Conservation (phyloP, 2,113 vertebrate species). For the Saiga tatarica region DNA sequence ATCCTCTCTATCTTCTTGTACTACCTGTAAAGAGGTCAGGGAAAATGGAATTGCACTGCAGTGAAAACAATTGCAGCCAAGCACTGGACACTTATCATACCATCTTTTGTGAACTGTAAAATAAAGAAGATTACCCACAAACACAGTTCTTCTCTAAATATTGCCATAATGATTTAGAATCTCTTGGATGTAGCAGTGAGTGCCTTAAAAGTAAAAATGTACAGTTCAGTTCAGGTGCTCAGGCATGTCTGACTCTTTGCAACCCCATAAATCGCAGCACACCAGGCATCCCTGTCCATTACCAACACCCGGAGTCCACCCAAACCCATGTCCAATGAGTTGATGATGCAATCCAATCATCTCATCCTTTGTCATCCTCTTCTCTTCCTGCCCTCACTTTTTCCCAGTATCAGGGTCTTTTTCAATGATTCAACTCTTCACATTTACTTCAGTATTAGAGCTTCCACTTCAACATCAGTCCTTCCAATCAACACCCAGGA, state of each 20-base stretch:
- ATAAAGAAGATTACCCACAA: neutral
- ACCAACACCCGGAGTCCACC: fast-evolving
- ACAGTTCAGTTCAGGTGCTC: neutral
- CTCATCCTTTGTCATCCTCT: neutral
- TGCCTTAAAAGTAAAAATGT: neutral
- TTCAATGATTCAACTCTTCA: neutral
- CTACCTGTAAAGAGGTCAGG: neutral
- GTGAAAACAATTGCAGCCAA: neutral
- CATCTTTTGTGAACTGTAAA: neutral
- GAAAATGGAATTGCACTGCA: neutral
- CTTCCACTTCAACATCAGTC: neutral
- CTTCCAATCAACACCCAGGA: neutral
- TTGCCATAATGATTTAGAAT: neutral
- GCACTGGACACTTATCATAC: neutral
- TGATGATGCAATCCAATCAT: neutral
- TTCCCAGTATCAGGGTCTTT: neutral
- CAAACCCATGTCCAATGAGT: neutral
- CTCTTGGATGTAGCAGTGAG: neutral
- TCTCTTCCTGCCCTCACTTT: neutral
- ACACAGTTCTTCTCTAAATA: neutral
- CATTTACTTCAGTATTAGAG: neutral
- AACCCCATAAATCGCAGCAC: fast-evolving
- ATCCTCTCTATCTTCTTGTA: neutral
- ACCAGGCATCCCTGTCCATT: neutral
- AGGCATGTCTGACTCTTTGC: neutral